Evolutionary conservation across 2,888 invertebrate species (phyloP).

Genomic region (Galerucella pusilla): DNA sequence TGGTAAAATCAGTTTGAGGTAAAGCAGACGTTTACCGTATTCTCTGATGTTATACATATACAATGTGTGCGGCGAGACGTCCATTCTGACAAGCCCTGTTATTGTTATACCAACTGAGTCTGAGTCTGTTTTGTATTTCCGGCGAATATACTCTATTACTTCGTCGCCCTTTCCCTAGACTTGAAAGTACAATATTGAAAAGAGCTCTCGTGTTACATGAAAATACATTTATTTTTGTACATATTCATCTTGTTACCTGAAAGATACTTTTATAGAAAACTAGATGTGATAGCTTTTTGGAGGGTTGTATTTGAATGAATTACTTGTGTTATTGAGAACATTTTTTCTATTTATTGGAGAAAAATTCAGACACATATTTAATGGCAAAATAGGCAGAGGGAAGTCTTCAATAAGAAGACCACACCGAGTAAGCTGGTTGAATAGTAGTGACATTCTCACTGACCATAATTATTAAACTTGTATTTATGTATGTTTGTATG

Average conservation of each 20-base stretch:
- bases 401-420: no score
- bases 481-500: no score
- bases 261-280: background rate
- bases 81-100: constrained; percentile 31
- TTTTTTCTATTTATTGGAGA: background rate
- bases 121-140: constrained; percentile 35
- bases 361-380: no score
- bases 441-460: no score
- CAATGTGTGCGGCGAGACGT: constrained; percentile 38
- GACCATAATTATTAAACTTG: no score
- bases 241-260: constrained; percentile 41
- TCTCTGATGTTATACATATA: constrained; percentile 21
- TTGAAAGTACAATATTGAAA: constrained; percentile 43
- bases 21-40: constrained; percentile 31
- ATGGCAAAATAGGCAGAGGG: no score
- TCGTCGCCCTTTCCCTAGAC: constrained; percentile 2
- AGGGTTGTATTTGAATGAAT: constrained; percentile 1
- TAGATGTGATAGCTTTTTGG: background rate
- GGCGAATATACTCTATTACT: constrained; percentile 38
- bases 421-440: no score
- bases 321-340: background rate
- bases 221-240: constrained; percentile 44
- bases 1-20: constrained; percentile 33
- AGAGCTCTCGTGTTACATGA: constrained; percentile 46
- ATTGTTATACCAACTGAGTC: constrained; percentile 33